Base-by-base conservation (phyloP, 2,888 invertebrate genomes). In the Melolontha melolontha region DNA sequence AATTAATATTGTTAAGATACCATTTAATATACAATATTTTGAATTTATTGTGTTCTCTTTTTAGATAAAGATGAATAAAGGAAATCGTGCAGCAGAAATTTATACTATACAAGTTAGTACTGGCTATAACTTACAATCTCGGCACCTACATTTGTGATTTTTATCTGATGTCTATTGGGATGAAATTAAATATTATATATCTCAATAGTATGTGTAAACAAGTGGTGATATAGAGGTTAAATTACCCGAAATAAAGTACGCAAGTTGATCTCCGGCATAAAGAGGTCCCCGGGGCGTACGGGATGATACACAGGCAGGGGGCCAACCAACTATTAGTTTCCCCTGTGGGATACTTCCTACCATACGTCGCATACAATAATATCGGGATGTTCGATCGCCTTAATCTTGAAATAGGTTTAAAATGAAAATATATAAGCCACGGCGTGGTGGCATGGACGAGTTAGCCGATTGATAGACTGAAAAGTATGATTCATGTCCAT, bases 201-300 rank as follows among this genome's bases (percentile, higher is more conserved):
- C 34, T 34, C 34, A 34, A 34, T 34, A 34, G 34, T 34, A 34
- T 34, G 73, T 74, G 68, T 73, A 74, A 76, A 73, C 75, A 75
- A 76, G 76, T 74, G 75, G 7, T 44, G 59, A 59, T 44, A 59
- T 10, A 10, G 5, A 70, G 65, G 69, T 71, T 77, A 77, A 78
- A 78, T 79, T 78, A 74, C 75, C 78, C 76, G 75, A 79, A 77
- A 59, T 78, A 77, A 78, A 78, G 76, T 75, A 75, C 73, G 54
- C 29, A 44, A 75, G 76, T 76, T 76, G 77, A 78, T 77, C 76
- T 75, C 72, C 44, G 27, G 74, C 72, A 77, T 76, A 75, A 76
- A 76, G 76, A 73, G 74, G 72, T 78, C 78, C 78, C 79, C 54
- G 69, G 78, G 73, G 78, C 62, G 57, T 41, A 69, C 69, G 71